Conservation (phyloP, 2,888 invertebrate genomes). For the Microctonus brassicae region DNA sequence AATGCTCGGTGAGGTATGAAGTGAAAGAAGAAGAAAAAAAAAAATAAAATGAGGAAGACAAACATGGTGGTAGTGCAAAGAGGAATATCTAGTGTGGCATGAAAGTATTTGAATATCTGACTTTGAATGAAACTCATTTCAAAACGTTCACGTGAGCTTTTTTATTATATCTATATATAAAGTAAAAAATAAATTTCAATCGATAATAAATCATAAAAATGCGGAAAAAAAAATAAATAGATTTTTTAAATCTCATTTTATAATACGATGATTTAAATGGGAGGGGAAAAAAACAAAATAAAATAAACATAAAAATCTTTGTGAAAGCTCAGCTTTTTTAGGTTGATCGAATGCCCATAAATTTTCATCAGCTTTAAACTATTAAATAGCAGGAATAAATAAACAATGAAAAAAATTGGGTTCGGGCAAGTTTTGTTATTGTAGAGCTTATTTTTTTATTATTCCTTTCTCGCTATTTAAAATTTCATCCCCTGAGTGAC, state of each 20-base stretch:
- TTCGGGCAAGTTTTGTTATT: background rate
- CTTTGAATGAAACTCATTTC: slow-evolving; percentile 38
- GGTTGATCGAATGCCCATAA: slow-evolving; percentile 50
- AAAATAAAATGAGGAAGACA: slow-evolving; percentile 2
- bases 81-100: slow-evolving; percentile 5
- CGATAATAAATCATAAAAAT: background rate
- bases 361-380: slow-evolving; percentile 47
- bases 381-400: slow-evolving; percentile 23
- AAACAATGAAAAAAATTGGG: background rate
- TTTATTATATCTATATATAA: background rate
- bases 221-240: too few species aligned
- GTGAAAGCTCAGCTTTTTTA: slow-evolving; percentile 18
- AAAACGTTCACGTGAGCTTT: slow-evolving; percentile 7
- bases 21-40: slow-evolving; percentile 27
- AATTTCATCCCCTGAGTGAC: slow-evolving; percentile 19
- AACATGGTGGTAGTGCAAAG: slow-evolving; percentile 21
- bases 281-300: background rate
- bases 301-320: background rate
- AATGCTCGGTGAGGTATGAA: slow-evolving; percentile 32
- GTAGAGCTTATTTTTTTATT: slow-evolving; percentile 11
- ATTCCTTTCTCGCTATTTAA: background rate
- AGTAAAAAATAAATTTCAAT: background rate
- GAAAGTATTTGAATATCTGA: slow-evolving; percentile 54
- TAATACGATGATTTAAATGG: background rate
- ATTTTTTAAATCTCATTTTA: background rate